Conservation (phyloP, 2,113 vertebrate species). For the Lethenteron reissneri region DNA sequence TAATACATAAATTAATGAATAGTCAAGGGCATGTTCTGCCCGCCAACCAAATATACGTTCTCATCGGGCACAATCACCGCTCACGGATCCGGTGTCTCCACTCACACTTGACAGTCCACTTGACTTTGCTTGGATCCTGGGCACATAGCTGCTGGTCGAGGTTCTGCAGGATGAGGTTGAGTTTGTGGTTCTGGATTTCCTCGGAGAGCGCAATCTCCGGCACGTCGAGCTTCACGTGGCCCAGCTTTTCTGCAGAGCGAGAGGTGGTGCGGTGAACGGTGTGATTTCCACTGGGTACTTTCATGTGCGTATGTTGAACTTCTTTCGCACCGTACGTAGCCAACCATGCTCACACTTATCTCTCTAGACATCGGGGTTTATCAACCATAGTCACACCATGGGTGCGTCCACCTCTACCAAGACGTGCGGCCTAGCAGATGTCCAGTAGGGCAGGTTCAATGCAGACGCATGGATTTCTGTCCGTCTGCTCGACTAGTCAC, state of each 20-base stretch:
- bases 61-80: too few species aligned
- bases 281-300: too few species aligned
- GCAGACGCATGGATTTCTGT: background rate
- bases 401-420: too few species aligned
- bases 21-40: too few species aligned
- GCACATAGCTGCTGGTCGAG: conserved; percentile 27
- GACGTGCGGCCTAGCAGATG: background rate
- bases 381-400: too few species aligned
- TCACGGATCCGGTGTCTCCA: conserved; percentile 9
- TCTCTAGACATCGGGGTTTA: background rate
- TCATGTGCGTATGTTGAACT: too few species aligned
- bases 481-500: conserved; percentile 10
- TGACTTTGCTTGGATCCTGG: conserved; percentile 21
- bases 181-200: conserved; percentile 41
- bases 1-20: too few species aligned
- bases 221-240: conserved; percentile 27
- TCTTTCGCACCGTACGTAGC: too few species aligned
- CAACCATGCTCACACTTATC: background rate
- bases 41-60: too few species aligned
- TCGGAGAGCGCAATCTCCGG: conserved; percentile 44
- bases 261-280: too few species aligned
- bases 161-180: conserved; percentile 32
- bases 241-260: conserved; percentile 28
- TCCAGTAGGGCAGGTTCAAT: background rate
- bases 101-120: conserved; percentile 55